Evolutionary conservation across 2,888 invertebrate genomes (phyloP).

Genomic region (Thymelicus acteon): DNA sequence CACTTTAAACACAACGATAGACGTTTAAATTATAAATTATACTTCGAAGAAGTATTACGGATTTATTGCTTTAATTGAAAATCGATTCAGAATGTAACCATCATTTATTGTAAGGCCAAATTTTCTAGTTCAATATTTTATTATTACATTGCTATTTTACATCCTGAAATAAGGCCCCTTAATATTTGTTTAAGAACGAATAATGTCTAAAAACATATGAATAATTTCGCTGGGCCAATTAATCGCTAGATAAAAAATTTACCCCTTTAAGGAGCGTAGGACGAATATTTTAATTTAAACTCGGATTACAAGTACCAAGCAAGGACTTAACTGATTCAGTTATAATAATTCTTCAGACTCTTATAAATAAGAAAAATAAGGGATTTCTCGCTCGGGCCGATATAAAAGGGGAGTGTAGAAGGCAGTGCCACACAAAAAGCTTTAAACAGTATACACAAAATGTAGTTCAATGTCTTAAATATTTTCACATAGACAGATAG

Average conservation of each 20-base stretch:
- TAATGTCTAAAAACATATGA: slow-evolving; percentile 3
- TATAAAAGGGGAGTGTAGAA: slow-evolving; percentile 56
- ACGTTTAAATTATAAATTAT: slow-evolving; percentile 33
- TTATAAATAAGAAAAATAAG: slow-evolving; percentile 81
- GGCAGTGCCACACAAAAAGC: slow-evolving; percentile 49
- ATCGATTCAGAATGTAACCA: slow-evolving; percentile 5
- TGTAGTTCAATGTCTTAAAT: no score
- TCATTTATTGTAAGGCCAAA: slow-evolving; percentile 4
- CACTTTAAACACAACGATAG: slow-evolving; percentile 27
- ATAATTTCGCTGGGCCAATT: slow-evolving; percentile 21
- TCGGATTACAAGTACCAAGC: slow-evolving; percentile 78
- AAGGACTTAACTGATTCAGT: slow-evolving; percentile 84
- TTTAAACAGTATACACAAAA: slow-evolving; percentile 35
- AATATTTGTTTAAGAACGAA: no score
- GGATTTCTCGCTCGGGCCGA: slow-evolving; percentile 55
- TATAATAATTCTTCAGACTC: slow-evolving; percentile 82
- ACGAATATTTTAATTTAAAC: slow-evolving; percentile 75
- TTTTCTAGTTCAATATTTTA: background rate
- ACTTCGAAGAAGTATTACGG: slow-evolving; percentile 16
- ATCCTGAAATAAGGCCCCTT: no score
- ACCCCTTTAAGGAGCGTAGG: slow-evolving; percentile 80
- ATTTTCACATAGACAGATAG: no score
- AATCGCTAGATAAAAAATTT: slow-evolving; percentile 62
- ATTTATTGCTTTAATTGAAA: slow-evolving; percentile 33
- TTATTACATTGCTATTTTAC: background rate